phyloP scores from a whole-genome alignment of 2,888 invertebrate genomes.

The Miltochrista miniata region DNA sequence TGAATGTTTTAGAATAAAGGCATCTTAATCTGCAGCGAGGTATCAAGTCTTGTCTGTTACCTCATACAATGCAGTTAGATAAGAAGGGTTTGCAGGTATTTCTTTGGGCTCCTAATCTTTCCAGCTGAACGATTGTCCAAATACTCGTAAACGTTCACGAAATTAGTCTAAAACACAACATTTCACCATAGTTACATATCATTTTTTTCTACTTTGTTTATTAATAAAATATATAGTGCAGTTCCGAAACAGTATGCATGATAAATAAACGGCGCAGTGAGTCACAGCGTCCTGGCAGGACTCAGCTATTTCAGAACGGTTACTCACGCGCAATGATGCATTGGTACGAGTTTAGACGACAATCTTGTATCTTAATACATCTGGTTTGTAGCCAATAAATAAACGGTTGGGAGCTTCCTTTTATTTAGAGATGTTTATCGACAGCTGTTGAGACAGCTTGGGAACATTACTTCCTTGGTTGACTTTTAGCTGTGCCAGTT shows the following conservation, averaged over 20 bases:
- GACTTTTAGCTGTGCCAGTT: background rate
- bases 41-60: too few species aligned
- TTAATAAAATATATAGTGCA: constrained; percentile 10
- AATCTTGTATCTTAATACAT: constrained; percentile 34
- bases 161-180: too few species aligned
- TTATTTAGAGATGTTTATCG: constrained; percentile 8
- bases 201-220: background rate
- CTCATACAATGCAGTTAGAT: too few species aligned
- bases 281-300: constrained; percentile 68
- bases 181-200: too few species aligned
- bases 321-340: constrained; percentile 67
- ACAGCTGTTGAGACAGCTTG: constrained; percentile 4
- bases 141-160: too few species aligned
- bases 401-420: constrained; percentile 8
- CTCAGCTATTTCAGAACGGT: constrained; percentile 56
- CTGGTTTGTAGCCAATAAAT: constrained; percentile 18
- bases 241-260: constrained; percentile 24
- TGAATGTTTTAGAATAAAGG: too few species aligned
- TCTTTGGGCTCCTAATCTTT: too few species aligned
- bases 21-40: too few species aligned
- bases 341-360: constrained; percentile 51
- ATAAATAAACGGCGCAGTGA: constrained; percentile 51
- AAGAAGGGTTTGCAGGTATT: too few species aligned
- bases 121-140: too few species aligned
- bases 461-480: background rate